Evolutionary conservation across 2,888 invertebrate species (phyloP).

Genomic region (Bembecia ichneumoniformis): DNA sequence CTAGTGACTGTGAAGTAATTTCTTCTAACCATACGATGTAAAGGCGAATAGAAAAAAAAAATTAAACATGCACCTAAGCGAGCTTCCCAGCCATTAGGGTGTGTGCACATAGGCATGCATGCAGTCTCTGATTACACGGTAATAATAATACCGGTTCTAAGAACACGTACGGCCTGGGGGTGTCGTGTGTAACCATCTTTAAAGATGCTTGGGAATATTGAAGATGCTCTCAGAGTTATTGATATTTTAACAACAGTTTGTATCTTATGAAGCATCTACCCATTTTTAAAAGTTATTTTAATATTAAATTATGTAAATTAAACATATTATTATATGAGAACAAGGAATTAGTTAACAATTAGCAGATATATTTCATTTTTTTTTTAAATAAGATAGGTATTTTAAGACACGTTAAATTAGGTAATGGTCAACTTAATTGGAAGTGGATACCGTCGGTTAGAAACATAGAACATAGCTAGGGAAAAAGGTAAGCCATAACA

Average conservation of each 20-base stretch:
- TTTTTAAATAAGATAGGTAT: no score
- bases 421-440: no score
- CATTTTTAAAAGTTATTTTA: not conserved
- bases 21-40: no score
- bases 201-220: conserved; percentile 23
- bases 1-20: no score
- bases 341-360: no score
- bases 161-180: conserved; percentile 13
- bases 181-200: conserved; percentile 17
- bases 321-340: no score
- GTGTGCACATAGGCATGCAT: conserved; percentile 2
- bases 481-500: no score
- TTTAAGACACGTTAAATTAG: no score
- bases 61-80: conserved; percentile 2
- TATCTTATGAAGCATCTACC: not conserved
- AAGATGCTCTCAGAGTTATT: not conserved
- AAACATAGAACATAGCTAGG: no score
- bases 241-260: not conserved
- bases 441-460: no score
- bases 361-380: no score
- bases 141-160: conserved; percentile 1
- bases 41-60: not conserved
- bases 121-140: conserved; percentile 12
- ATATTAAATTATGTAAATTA: no score
- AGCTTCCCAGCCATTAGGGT: conserved; percentile 4